Percentiles rank a stretch among this genome's conserved stretches.
Evolutionary conservation across 2,888 invertebrate genomes (phyloP).

Genomic region (Pheosia gnoma): DNA sequence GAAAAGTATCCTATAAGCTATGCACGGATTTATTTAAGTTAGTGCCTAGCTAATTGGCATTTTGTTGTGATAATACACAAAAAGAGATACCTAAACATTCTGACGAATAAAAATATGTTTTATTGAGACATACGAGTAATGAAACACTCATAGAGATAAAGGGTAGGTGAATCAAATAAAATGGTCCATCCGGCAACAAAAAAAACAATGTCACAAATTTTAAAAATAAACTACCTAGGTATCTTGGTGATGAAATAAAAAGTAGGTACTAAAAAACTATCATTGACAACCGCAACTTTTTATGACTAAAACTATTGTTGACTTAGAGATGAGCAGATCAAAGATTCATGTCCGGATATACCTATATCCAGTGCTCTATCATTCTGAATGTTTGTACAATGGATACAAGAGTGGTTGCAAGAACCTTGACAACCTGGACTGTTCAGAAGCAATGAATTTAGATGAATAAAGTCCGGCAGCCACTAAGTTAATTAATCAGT

Average conservation of each 20-base stretch:
- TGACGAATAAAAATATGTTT: too few species aligned
- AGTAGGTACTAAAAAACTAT: slow-evolving; percentile 24
- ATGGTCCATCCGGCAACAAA: slow-evolving; percentile 3
- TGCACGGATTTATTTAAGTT: too few species aligned
- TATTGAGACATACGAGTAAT: too few species aligned
- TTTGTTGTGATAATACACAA: too few species aligned
- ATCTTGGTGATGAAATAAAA: slow-evolving; percentile 19
- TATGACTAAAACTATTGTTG: background rate
- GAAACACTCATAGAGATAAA: slow-evolving; percentile 4
- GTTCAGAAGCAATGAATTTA: too few species aligned
- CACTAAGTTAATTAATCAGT: too few species aligned
- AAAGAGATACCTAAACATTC: too few species aligned
- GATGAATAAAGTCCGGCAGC: too few species aligned
- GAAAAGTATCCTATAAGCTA: too few species aligned
- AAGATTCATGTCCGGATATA: background rate
- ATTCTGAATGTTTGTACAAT: background rate
- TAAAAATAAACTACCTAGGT: slow-evolving; percentile 16
- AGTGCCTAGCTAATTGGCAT: too few species aligned
- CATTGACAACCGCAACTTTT: slow-evolving; percentile 37
- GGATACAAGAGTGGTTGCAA: too few species aligned
- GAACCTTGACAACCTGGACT: too few species aligned
- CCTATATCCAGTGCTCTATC: background rate
- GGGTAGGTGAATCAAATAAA: slow-evolving; percentile 8
- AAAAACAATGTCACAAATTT: slow-evolving; percentile 8
- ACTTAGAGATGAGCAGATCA: background rate